Conservation (phyloP, 2,113 vertebrate species). For the Scolopax mira region DNA sequence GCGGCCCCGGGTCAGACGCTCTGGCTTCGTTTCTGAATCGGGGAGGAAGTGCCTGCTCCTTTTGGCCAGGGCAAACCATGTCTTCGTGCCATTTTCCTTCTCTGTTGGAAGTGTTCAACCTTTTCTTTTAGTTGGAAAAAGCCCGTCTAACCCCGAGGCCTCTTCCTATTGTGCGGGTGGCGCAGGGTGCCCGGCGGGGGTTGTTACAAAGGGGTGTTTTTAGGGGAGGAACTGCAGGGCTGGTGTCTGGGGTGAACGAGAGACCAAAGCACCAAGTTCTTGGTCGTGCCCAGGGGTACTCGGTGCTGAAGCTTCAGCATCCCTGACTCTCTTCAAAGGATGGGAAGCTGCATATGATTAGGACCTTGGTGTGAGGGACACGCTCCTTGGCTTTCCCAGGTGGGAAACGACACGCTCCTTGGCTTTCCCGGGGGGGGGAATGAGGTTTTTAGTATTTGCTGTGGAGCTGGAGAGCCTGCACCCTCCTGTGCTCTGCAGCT, state of each 20-base stretch:
- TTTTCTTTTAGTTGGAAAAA: neutral
- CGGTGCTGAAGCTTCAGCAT: neutral
- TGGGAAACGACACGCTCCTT: neutral
- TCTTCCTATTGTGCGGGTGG: accelerated
- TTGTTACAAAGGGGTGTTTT: accelerated
- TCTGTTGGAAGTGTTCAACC: neutral
- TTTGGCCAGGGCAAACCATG: neutral
- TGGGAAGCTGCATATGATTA: accelerated
- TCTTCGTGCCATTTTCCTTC: neutral
- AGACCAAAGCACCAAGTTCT: neutral
- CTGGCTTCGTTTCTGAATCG: neutral
- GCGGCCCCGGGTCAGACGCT: no score
- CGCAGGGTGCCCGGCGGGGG: accelerated
- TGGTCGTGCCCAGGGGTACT: accelerated
- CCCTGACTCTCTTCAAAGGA: neutral
- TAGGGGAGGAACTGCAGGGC: accelerated
- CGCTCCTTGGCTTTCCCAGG: neutral
- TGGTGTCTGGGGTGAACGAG: neutral
- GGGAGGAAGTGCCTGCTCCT: neutral
- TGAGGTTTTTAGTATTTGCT: accelerated
- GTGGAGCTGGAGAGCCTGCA: accelerated
- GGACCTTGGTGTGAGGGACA: neutral
- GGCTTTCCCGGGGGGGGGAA: neutral
- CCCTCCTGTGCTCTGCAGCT: accelerated
- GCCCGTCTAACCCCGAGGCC: accelerated